phyloP scores from a whole-genome alignment of 2,888 invertebrate genomes.

The Pedicia rivosa region DNA sequence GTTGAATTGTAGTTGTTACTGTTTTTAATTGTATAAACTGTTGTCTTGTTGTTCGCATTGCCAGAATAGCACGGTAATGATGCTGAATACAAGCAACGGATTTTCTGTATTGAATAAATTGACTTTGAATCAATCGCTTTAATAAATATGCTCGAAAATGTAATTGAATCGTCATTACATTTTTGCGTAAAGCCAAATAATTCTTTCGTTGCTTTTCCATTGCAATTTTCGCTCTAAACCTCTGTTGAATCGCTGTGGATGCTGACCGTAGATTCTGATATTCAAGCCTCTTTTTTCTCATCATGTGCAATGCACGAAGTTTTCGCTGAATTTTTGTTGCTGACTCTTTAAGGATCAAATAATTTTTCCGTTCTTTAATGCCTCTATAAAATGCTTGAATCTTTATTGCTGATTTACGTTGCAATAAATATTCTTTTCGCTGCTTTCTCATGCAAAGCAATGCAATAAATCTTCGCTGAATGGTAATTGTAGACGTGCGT shows the following conservation, averaged over 20 bases:
- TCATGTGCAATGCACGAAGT: constrained; percentile 16
- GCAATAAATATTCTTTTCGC: constrained; percentile 16
- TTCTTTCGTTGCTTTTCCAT: constrained; percentile 7
- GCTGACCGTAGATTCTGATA: constrained; percentile 12
- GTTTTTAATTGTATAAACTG: constrained; percentile 18
- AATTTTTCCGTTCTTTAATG: constrained; percentile 15
- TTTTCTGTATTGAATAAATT: constrained; percentile 14
- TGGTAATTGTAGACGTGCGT: constrained; percentile 14
- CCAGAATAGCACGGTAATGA: constrained; percentile 20
- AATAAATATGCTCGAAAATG: constrained; percentile 12
- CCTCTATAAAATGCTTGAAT: constrained; percentile 26
- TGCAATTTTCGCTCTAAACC: constrained; percentile 16
- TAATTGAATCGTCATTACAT: constrained; percentile 26
- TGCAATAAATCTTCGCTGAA: constrained; percentile 19
- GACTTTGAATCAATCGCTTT: constrained; percentile 13
- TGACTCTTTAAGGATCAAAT: constrained; percentile 13
- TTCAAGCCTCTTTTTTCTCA: constrained; percentile 8
- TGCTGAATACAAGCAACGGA: constrained; percentile 24
- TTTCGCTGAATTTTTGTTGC: constrained; percentile 19
- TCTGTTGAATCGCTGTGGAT: constrained; percentile 19
- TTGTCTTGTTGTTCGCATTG: constrained; percentile 16
- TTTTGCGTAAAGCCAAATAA: constrained; percentile 9
- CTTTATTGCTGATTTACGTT: constrained; percentile 15
- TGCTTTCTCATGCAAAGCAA: constrained; percentile 11
- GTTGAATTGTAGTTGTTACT: constrained; percentile 20